phyloP scores from a whole-genome alignment of 2,888 invertebrate species.

The Mystacides longicornis region DNA sequence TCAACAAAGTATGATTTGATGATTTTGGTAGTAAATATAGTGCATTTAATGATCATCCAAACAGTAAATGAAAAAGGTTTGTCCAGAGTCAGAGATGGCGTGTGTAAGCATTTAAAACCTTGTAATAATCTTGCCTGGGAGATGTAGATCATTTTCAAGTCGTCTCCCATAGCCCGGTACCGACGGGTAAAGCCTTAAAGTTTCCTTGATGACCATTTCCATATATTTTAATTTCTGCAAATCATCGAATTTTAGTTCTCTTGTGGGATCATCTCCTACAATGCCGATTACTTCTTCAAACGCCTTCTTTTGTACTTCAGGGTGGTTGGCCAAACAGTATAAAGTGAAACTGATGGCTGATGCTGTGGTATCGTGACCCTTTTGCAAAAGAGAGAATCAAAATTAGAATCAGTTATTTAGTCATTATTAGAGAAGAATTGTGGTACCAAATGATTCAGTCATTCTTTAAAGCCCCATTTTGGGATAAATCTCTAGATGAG shows the following conservation, averaged over 20 bases:
- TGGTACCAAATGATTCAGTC: no score
- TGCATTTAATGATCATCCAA: no score
- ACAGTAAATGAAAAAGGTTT: no score
- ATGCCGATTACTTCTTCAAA: slow-evolving; percentile 18
- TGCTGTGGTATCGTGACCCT: slow-evolving; percentile 46
- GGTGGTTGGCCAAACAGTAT: slow-evolving; percentile 37
- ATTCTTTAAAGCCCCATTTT: no score
- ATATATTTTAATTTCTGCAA: slow-evolving; percentile 26
- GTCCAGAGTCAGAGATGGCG: no score
- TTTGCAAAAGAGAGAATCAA: no score
- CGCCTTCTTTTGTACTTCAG: slow-evolving; percentile 33
- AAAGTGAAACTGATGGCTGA: slow-evolving; percentile 41
- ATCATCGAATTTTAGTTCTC: slow-evolving; percentile 20
- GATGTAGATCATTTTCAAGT: slow-evolving; percentile 25
- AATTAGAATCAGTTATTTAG: no score
- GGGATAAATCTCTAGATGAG: no score
- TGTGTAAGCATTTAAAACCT: no score
- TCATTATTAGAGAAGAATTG: no score
- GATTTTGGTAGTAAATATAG: no score
- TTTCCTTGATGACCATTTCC: slow-evolving; percentile 30
- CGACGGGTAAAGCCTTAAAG: slow-evolving; percentile 28
- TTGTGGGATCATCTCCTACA: slow-evolving; percentile 12
- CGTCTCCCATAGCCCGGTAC: slow-evolving; percentile 29
- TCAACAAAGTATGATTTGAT: no score
- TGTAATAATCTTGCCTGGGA: slow-evolving; percentile 23